Conservation (phyloP, 2,888 invertebrate species). For the Galerucella nymphaeae region DNA sequence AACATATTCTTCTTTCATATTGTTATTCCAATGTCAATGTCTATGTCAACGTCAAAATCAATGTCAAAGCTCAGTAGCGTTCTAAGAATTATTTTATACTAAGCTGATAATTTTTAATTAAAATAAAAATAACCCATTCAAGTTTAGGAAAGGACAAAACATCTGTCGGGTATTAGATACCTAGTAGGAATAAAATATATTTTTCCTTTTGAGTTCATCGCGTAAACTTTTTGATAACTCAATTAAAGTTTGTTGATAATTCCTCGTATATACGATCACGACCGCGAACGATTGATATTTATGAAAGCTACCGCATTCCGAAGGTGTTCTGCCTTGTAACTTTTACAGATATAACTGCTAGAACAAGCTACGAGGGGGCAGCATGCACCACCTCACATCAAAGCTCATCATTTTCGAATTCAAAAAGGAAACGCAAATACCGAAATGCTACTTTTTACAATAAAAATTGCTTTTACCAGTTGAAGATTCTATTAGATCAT, state of each 20-base stretch:
- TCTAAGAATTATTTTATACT: no score
- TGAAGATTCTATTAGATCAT: no score
- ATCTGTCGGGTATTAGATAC: no score
- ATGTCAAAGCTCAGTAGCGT: no score
- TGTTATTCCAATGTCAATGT: no score
- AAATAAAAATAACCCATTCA: no score
- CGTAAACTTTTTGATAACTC: background rate
- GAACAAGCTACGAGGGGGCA: conserved; percentile 19
- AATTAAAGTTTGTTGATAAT: conserved; percentile 6
- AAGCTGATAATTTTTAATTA: no score
- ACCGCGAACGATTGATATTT: conserved; percentile 62
- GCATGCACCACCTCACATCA: background rate
- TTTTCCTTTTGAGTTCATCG: background rate
- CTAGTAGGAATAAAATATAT: no score
- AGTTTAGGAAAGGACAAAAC: no score
- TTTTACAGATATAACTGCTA: conserved; percentile 53
- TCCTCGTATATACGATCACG: conserved; percentile 8
- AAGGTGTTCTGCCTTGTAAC: conserved; percentile 58
- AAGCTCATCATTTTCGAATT: background rate
- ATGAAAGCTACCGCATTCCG: conserved; percentile 63
- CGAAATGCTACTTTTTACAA: background rate
- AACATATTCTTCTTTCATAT: no score
- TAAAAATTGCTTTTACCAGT: no score
- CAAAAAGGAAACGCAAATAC: conserved; percentile 10
- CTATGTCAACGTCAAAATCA: no score